A percentile compares a stretch with the other conserved stretches of the same genome.
Evolutionary conservation across 2,888 invertebrate species (phyloP).

Genomic region (Bruchidius siliquastri): DNA sequence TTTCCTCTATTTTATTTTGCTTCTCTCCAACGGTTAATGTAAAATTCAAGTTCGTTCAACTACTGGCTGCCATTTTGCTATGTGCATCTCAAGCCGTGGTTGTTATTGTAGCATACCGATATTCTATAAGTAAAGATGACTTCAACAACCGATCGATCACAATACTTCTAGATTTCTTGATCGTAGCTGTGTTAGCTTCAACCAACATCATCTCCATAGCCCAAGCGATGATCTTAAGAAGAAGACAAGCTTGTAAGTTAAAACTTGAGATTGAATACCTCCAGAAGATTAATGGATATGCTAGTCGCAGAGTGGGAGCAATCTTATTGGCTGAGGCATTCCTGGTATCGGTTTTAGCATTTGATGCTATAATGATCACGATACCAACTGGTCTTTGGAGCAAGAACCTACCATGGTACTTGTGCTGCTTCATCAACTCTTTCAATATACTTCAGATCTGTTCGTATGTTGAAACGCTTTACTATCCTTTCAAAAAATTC

Average conservation of each 20-base stretch:
- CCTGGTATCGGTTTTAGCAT: neutral
- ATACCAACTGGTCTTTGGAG: neutral
- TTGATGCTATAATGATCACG: neutral
- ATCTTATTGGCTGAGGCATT: neutral
- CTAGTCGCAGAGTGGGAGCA: neutral
- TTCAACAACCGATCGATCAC: neutral
- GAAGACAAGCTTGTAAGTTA: neutral
- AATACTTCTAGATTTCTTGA: neutral
- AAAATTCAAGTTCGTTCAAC: neutral
- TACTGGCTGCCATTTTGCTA: neutral
- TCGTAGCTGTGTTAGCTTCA: neutral
- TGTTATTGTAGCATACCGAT: neutral
- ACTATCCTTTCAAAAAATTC: neutral
- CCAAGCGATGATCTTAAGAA: neutral
- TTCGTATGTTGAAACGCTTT: neutral
- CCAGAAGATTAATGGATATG: neutral
- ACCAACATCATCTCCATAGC: neutral
- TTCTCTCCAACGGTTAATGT: neutral
- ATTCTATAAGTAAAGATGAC: neutral
- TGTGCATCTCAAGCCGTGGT: neutral
- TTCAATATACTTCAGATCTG: neutral
- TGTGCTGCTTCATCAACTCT: neutral
- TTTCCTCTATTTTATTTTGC: neutral
- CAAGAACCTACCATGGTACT: neutral
- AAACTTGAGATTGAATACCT: neutral